Evolutionary conservation across 1,140 invertebrate genomes (phyloP), one percentile per base, ranked within the genome.

Genomic region (Metopolophium dirhodum): DNA sequence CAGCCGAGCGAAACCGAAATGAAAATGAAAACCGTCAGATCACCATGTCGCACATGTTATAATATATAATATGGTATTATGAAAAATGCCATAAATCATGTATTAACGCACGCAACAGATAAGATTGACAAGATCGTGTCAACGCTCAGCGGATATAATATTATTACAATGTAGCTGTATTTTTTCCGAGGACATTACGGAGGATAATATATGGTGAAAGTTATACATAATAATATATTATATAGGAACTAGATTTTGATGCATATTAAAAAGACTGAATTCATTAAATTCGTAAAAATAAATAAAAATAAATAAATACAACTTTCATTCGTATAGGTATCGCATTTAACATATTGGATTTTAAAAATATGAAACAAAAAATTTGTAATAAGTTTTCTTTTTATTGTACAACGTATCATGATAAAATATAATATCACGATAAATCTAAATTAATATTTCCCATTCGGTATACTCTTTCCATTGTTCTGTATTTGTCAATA

Each of bases 41-140:
- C 41, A 41, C 0, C 6, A 18, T 68, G n/a, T 77, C 61, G 2
- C 61, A 68, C 49, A 49, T 49, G 14, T 47, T 49, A 49, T 49
- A 41, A 49, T 49, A 11, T 49, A 49, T 51, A 51, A 51, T 51
- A 18, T 77, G 14, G 14, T 77, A 77, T n/a, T 18, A 77, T n/a
- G n/a, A 77, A 18, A 77, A 77, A 77, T 77, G 61, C 61, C n/a
- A 77, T 77, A 77, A 77, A 77, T 77, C 61, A 77, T 77, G 61
- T 35, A 77, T 77, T 77, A 77, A 77, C 30, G 20, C 22, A 30
- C 26, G 30, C 61, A 18, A 77, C 61, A 18, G n/a, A 77, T 77
- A n/a, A n/a, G 11, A 77, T 77, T 61, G 26, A 61, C 57, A 61
- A 61, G 23, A 61, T 61, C 57, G 30, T 77, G 61, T n/a, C n/a